Evolutionary conservation across 2,797 vertebrate species (phyloP), one percentile per base, ranked within the genome.

Genomic region (Eulemur rubriventer): DNA sequence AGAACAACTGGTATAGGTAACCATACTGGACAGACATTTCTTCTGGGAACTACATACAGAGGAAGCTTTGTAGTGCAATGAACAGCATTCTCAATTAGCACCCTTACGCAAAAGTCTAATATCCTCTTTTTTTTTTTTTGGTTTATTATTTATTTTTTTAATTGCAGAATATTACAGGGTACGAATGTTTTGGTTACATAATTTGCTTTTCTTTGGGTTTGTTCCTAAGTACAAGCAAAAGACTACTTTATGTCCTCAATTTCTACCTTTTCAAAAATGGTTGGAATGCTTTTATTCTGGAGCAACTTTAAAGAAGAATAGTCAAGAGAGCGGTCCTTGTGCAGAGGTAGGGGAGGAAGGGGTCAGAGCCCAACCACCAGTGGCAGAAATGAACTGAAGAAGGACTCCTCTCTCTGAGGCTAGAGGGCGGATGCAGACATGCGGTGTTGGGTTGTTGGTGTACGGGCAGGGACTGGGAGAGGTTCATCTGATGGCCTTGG

Each of bases 251-350:
- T 86, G 11, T 50, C 24, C n/a, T 85, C 52, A 85, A 11, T 73
- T 79, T 79, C 63, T 3, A 30, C 24, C 16, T 57, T 76, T 86
- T 69, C 38, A n/a, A 91, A n/a, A 91, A 55, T 52, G 7, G 24
- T 46, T 91, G 65, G 26, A 69, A 63, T 95, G 43, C 61, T 61
- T 79, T 76, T 87, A 91, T 52, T 28, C 67, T 81, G 84, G 22
- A 70, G 63, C 13, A 76, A 17, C 73, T 90, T 92, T 72, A 57
- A 95, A 91, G 59, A 91, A 69, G 35, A 90, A n/a, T 67, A 35
- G 75, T 80, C 7, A 65, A 67, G 73, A 88, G 35, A 78, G 13
- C 6, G 75, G 16, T 8, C 26, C 24, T 65, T 69, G 69, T 72
- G 33, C 76, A n/a, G n/a, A 59, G n/a, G 65, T n/a, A 7, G 26